Percentiles rank a stretch among this genome's conserved stretches.
These are phyloP conservation scores for Epistrophella euchroma DNA, from an alignment of 2,888 invertebrate genomes.

Conservation along the genomic window DNA sequence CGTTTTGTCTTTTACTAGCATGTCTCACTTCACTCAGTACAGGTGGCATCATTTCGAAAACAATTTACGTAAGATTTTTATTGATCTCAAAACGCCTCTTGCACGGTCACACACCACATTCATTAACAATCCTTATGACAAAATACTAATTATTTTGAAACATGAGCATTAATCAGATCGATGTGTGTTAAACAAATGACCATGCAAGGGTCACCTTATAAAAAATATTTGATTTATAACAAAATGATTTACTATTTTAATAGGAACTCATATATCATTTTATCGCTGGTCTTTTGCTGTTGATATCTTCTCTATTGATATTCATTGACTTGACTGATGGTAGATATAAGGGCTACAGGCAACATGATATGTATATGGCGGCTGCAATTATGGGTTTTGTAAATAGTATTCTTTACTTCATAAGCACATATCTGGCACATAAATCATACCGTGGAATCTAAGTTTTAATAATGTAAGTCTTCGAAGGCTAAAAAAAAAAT, in stretches of 20 bases:
- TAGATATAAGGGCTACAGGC: slow-evolving; percentile 81
- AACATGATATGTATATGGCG: slow-evolving; percentile 88
- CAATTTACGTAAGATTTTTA: slow-evolving; percentile 81
- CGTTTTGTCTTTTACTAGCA: slow-evolving; percentile 89
- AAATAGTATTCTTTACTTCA: slow-evolving; percentile 88
- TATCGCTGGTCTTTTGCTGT: slow-evolving; percentile 89
- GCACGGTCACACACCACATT: neutral
- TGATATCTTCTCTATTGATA: slow-evolving; percentile 89
- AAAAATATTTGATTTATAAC: no score
- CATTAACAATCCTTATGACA: neutral
- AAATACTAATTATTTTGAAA: neutral
- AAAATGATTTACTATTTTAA: slow-evolving; percentile 78
- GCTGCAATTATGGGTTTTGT: slow-evolving; percentile 91
- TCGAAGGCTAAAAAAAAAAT: neutral
- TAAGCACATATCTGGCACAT: slow-evolving; percentile 91
- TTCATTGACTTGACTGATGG: slow-evolving; percentile 87
- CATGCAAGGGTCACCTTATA: neutral
- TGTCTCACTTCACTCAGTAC: slow-evolving; percentile 92
- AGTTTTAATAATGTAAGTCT: slow-evolving; percentile 77
- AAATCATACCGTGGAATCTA: slow-evolving; percentile 91
- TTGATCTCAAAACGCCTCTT: neutral
- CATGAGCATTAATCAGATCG: no score
- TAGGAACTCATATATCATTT: slow-evolving; percentile 94
- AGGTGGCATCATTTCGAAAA: slow-evolving; percentile 93
- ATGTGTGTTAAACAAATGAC: neutral